These are phyloP conservation scores for Platyrinchus mystaceus DNA, from an alignment of 2,797 vertebrate genomes.

Conservation along the genomic window DNA sequence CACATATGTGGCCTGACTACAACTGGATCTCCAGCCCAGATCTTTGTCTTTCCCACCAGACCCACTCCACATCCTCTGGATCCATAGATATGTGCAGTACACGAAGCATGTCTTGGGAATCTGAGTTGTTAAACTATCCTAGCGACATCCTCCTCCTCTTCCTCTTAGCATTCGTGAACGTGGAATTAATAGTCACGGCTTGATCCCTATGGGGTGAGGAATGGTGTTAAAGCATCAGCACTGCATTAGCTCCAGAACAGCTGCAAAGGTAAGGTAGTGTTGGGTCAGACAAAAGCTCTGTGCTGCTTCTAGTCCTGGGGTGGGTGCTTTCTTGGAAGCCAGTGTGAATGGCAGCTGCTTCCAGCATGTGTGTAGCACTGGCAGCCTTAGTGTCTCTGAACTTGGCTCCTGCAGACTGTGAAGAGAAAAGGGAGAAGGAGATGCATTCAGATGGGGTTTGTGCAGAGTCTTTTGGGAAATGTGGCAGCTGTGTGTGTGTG, in stretches of 20 bases:
- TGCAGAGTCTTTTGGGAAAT: constrained; percentile 23
- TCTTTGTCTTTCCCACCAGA: background rate
- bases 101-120: background rate
- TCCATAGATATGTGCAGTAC: background rate
- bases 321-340: background rate
- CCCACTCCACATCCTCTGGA: background rate
- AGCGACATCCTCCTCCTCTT: constrained; percentile 5
- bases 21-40: background rate
- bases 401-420: background rate
- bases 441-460: background rate
- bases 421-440: background rate
- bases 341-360: background rate
- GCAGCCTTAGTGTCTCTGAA: background rate
- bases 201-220: background rate
- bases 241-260: background rate
- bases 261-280: background rate
- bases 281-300: background rate
- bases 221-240: background rate
- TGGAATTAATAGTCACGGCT: background rate
- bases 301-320: background rate
- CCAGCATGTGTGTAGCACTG: background rate
- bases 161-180: background rate
- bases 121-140: background rate
- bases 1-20: fast-evolving
- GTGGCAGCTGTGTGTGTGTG: constrained; percentile 32